phyloP scores from a whole-genome alignment of 2,113 vertebrate genomes.

The Sinocyclocheilus maitianheensis region DNA sequence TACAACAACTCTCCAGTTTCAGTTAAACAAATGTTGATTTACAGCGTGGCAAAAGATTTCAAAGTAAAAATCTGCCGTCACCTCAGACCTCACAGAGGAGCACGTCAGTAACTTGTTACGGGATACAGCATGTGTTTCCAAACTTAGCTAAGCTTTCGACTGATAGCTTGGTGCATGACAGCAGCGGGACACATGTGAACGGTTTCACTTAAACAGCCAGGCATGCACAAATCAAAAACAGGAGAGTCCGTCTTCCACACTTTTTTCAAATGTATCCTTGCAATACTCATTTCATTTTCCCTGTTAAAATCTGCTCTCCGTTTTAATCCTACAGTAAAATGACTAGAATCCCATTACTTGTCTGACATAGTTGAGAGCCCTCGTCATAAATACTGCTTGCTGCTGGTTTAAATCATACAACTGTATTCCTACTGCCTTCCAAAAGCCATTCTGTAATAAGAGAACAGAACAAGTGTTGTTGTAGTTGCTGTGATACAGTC shows the following conservation, averaged over 20 bases:
- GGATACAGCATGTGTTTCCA: constrained; percentile 26
- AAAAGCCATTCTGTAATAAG: constrained; percentile 76
- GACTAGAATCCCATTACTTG: constrained; percentile 74
- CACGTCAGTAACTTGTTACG: neutral
- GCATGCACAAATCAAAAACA: constrained; percentile 22
- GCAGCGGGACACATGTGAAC: neutral
- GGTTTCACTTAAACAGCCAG: constrained; percentile 23
- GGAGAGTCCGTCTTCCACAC: constrained; percentile 47
- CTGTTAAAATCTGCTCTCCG: constrained; percentile 63
- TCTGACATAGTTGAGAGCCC: constrained; percentile 71
- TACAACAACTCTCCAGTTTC: neutral
- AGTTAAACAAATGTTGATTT: constrained; percentile 4
- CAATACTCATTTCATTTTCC: constrained; percentile 68
- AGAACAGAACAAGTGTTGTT: constrained; percentile 59
- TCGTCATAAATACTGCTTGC: constrained; percentile 74
- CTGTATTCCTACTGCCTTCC: constrained; percentile 67
- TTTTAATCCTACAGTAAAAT: constrained; percentile 73
- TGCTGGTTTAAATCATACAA: constrained; percentile 74
- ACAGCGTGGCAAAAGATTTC: constrained; percentile 3
- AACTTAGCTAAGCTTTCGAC: constrained; percentile 10
- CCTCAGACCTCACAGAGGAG: constrained; percentile 10
- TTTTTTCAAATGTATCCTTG: constrained; percentile 54
- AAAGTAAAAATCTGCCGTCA: constrained; percentile 10
- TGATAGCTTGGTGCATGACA: constrained; percentile 7
- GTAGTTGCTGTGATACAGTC: constrained; percentile 53